These are phyloP conservation scores for Microcebus jonahi DNA, from an alignment of 2,113 vertebrate species.

Conservation along the genomic window DNA sequence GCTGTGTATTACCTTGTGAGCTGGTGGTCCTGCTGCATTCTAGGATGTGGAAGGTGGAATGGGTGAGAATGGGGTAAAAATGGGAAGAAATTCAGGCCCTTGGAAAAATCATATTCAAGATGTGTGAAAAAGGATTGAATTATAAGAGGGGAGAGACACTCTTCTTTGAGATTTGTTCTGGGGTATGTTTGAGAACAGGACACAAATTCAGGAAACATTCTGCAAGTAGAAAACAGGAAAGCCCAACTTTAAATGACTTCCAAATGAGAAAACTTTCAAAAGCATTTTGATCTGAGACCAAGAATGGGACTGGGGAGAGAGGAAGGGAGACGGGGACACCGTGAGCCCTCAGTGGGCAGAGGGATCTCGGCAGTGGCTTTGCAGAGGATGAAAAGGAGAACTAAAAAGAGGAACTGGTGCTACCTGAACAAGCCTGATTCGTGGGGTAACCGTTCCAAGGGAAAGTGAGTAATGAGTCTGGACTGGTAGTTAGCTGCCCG, in stretches of 20 bases:
- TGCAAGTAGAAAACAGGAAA: neutral
- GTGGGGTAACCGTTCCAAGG: slow-evolving; percentile 23
- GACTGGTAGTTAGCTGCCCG: neutral
- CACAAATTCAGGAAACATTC: neutral
- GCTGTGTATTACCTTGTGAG: neutral
- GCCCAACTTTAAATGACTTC: neutral
- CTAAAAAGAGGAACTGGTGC: slow-evolving; percentile 51
- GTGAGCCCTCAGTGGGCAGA: slow-evolving; percentile 45
- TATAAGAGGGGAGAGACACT: neutral
- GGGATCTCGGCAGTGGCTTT: slow-evolving; percentile 38
- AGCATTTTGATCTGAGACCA: neutral
- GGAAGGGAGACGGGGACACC: neutral
- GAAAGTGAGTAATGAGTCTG: slow-evolving; percentile 34
- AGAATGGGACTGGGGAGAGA: neutral
- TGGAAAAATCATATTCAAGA: neutral
- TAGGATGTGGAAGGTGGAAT: neutral
- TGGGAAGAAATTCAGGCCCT: neutral
- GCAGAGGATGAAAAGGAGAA: slow-evolving; percentile 49
- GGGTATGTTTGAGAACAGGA: neutral
- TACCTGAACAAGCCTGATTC: slow-evolving; percentile 51
- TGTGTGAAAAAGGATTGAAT: neutral
- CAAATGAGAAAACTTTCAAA: neutral
- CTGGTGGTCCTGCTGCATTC: neutral
- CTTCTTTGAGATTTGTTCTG: neutral
- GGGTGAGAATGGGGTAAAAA: neutral